Evolutionary conservation across 2,888 invertebrate genomes (phyloP), one percentile per base, ranked within the genome.

Genomic region (Idaea straminata): DNA sequence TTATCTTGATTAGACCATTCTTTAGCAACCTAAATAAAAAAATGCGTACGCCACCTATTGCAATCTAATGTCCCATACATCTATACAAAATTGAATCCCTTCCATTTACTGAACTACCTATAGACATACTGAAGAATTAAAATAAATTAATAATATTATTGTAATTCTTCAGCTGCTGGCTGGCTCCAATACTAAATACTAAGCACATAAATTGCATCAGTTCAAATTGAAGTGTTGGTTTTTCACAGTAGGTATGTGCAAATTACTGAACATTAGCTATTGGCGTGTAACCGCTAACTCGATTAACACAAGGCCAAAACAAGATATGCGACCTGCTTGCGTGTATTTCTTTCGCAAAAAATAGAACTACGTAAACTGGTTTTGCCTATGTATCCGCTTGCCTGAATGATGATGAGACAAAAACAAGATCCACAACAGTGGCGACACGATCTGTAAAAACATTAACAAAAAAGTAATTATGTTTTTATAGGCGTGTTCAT

Each of bases 291-390:
- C 80, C 82, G 87, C 86, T 89, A 91, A 90, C 82, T 86, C 83
- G 86, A 87, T 91, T 90, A 89, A 82, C 87, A 82, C 86, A 88
- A 91, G 88, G 90, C 87, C 87, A 87, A 83, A 85, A 86, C 81
- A 75, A 85, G 87, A 88, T 87, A 88, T 84, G 86, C 83, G 91
- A 91, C 91, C 91, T 90, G 88, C 85, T 88, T 88, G 84, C 82
- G 83, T 80, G 81, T 86, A 85, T 86, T 73, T 69, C 67, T 68
- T 72, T 70, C 69, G 79, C 67, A 71, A 82, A 83, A 83, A 79
- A 77, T 47, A 47, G 6, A 47, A 47, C 74, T 75, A 71, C 68
- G 74, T 74, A 74, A 84, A 85, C 84, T 72, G 78, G 85, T 85
- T 83, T 83, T 79, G 77, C 77, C 63, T 75, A 77, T 77, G 78